Evolutionary conservation across 2,113 vertebrate species (phyloP).

Genomic region (Camelus bactrianus): DNA sequence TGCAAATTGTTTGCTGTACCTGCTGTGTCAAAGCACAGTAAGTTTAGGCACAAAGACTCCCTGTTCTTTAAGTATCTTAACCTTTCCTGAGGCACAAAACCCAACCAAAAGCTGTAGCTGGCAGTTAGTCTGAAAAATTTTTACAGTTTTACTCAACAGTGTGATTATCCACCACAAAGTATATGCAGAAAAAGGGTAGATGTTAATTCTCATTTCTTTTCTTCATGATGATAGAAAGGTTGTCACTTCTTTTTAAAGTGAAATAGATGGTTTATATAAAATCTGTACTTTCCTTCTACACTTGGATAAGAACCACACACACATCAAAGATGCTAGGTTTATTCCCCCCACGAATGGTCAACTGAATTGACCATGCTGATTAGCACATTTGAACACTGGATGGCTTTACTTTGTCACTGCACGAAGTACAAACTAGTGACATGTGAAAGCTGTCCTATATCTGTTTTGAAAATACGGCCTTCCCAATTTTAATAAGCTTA

Average conservation of each 20-base stretch:
- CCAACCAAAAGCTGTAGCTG: neutral
- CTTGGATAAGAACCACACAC: neutral
- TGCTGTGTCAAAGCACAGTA: neutral
- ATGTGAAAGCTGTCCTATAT: neutral
- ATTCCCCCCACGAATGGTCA: neutral
- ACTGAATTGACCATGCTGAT: neutral
- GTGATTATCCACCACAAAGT: neutral
- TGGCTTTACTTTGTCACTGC: neutral
- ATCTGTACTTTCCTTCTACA: neutral
- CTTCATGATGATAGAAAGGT: constrained; percentile 1
- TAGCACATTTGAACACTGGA: neutral
- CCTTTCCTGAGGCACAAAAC: neutral
- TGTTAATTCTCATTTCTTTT: constrained; percentile 16
- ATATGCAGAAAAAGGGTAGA: neutral
- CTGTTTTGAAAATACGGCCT: neutral
- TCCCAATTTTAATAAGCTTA: constrained; percentile 29
- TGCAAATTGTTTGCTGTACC: neutral
- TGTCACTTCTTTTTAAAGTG: neutral
- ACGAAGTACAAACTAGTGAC: neutral
- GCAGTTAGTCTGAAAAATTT: neutral
- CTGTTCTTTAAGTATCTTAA: neutral
- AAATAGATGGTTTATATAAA: constrained; percentile 6
- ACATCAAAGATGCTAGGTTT: neutral
- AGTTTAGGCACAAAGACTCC: neutral
- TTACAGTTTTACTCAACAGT: neutral